Conservation (phyloP, 2,797 vertebrate species). For the Pelobates cultripes region DNA sequence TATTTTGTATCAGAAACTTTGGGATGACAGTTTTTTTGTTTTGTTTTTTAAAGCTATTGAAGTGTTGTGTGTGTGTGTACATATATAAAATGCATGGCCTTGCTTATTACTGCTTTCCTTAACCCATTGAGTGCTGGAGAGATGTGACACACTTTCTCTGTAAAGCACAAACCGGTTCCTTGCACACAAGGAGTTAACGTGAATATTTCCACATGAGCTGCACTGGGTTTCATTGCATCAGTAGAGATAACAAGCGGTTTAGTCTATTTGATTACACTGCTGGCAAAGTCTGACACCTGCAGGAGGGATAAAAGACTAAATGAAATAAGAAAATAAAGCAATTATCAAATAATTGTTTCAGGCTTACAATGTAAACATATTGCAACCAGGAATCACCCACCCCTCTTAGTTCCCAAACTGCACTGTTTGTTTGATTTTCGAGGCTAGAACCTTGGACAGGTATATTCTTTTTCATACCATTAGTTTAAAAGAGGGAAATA, state of each 20-base stretch:
- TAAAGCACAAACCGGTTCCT: neutral
- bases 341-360: neutral
- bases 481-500: no score
- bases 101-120: neutral
- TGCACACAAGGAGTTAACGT: neutral
- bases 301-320: conserved; percentile 12
- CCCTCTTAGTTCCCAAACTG: no score
- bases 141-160: neutral
- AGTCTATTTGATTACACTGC: conserved; percentile 1
- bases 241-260: conserved; percentile 9
- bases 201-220: neutral
- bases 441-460: no score
- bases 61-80: no score
- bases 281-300: conserved; percentile 47
- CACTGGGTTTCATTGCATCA: conserved; percentile 1
- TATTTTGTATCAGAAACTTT: neutral
- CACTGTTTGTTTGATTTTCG: no score
- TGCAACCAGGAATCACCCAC: neutral
- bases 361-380: neutral
- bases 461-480: no score
- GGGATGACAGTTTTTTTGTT: neutral
- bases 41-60: neutral
- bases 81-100: no score
- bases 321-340: neutral
- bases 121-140: neutral